phyloP scores from a whole-genome alignment of 2,888 invertebrate genomes.

The Himalopsyche japonica region DNA sequence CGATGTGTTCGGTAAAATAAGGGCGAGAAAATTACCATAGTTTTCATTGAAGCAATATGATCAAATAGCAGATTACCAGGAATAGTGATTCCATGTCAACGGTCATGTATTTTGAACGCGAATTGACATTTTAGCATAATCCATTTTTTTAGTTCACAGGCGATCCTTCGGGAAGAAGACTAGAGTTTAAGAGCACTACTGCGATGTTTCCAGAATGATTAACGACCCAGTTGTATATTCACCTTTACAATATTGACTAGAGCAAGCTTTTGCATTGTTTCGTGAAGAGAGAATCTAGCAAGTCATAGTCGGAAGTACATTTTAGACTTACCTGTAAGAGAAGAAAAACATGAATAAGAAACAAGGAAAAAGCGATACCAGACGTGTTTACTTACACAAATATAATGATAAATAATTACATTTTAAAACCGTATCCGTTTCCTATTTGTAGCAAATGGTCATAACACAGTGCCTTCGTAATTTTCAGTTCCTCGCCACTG shows the following conservation, averaged over 20 bases:
- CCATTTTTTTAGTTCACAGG: neutral
- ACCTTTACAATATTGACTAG: neutral
- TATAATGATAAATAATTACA: no score
- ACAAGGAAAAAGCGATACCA: neutral
- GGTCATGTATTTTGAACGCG: neutral
- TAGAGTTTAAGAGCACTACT: neutral
- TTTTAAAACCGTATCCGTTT: no score
- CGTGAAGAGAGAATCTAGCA: neutral
- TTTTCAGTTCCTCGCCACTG: no score
- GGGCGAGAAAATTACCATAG: no score
- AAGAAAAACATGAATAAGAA: neutral
- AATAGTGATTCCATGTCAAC: neutral
- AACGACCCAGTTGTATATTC: neutral
- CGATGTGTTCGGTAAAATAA: no score
- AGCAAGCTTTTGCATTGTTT: neutral
- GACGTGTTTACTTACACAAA: neutral
- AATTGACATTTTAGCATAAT: neutral
- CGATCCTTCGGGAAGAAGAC: neutral
- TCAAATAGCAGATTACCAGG: neutral
- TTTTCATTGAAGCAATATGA: no score
- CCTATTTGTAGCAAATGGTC: no score
- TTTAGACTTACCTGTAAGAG: neutral
- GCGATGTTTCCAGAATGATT: neutral
- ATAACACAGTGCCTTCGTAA: no score
- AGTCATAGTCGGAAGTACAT: neutral